phyloP scores from a whole-genome alignment of 64 coral and sea anemone genomes.

The Actinia equina region DNA sequence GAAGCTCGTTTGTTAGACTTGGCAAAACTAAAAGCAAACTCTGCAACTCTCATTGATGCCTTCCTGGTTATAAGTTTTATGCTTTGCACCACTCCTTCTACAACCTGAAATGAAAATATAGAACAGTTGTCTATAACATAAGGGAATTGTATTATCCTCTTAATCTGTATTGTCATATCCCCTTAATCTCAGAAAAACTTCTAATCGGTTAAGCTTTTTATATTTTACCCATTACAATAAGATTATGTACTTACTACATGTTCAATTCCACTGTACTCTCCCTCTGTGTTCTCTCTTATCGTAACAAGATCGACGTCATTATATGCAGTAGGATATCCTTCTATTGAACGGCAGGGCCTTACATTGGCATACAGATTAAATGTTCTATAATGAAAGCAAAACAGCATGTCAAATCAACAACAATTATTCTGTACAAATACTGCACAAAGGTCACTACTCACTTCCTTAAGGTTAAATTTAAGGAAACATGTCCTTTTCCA shows the following conservation, averaged over 20 bases:
- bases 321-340: conserved; percentile 91
- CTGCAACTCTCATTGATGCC: conserved; percentile 92
- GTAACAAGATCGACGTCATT: conserved; percentile 83
- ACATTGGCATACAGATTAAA: conserved; percentile 96
- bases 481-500: conserved; percentile 98
- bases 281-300: conserved; percentile 94
- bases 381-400: conserved; percentile 33
- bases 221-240: not conserved
- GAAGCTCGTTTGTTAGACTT: conserved; percentile 82
- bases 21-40: conserved; percentile 98
- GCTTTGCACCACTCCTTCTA: conserved; percentile 97
- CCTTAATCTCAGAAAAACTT: no score
- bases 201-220: not conserved
- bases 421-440: not conserved
- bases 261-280: conserved; percentile 98
- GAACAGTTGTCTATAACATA: not conserved
- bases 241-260: conserved; percentile 65
- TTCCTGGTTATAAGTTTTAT: conserved; percentile 95
- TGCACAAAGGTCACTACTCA: conserved; percentile 6
- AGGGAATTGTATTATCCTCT: not conserved
- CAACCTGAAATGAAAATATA: conserved; percentile 62
- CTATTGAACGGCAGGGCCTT: conserved; percentile 84
- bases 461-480: conserved; percentile 89
- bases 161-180: no score
- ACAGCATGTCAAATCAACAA: not conserved